Base-by-base conservation (phyloP, 2,888 invertebrate species). In the Thelaira solivaga region DNA sequence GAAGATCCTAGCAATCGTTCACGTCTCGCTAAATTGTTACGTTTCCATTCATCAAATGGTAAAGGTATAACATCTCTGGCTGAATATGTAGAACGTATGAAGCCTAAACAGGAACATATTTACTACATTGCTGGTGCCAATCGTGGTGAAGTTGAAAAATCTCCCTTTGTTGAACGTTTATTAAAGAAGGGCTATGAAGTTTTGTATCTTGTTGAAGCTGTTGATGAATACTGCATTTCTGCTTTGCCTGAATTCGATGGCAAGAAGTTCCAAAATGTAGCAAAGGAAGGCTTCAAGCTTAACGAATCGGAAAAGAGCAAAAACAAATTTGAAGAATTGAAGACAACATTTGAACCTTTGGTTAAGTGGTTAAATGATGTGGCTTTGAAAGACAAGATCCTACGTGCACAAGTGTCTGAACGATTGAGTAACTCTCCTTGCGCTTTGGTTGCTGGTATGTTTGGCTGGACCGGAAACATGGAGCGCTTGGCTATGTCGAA, bases 381-480 rank as follows among this genome's bases (percentile, higher is more conserved):
- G 55, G 94, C 93, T 26, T 91, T 98, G 11, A 94, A 94, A 88
- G 94, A 95, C 76, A 91, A 92, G 87, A 92, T 96, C 82, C 90
- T 92, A 74, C 97, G 96, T 89, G 96, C 95, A 1, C 91, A 92
- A 62, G 91, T 98, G 22, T 98, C 98, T 2, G 96, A 97, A 83
- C 92, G 98, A 71, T 91, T 99, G 72, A 93, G 94, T 76, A 94
- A 94, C 85, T 98, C 98, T 6, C 99, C 99, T 0, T 98, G 97
- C 89, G 99, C 98, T 61, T 91, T 99, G 61, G 97, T 98, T 53
- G 99, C 99, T 81, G 95, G 96, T 76, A 94, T 96, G 91, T 99
- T 97, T 90, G 98, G 98, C 82, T 99, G 98, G 98, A 98, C 98
- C 83, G 99, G 98, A 84, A 99, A 99, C 90, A 99, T 99, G 99